A percentile compares a stretch with the other conserved stretches of the same genome.
Evolutionary conservation across 2,888 invertebrate species (phyloP).

Genomic region (Sinhomidia bicolor): DNA sequence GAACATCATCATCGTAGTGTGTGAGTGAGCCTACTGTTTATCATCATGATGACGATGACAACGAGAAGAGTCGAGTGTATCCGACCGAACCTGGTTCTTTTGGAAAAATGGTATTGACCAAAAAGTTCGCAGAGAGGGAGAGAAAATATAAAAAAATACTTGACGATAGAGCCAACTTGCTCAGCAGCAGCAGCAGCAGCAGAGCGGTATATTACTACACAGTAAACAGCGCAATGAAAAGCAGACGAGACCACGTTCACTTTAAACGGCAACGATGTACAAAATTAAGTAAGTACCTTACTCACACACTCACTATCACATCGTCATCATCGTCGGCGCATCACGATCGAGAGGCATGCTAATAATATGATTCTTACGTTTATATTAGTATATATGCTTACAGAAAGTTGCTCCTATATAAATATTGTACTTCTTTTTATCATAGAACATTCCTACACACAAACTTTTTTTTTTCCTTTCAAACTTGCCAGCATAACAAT

Average conservation of each 20-base stretch:
- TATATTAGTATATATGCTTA: not conserved
- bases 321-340: not conserved
- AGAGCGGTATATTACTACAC: not conserved
- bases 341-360: slow-evolving; percentile 25
- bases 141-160: not conserved
- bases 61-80: slow-evolving; percentile 43
- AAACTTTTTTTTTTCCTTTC: too few species aligned
- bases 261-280: slow-evolving; percentile 40
- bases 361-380: not conserved
- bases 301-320: not conserved
- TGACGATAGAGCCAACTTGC: not conserved
- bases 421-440: not conserved
- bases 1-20: not conserved
- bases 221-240: not conserved
- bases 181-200: not conserved
- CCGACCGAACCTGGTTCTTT: slow-evolving; percentile 56
- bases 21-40: not conserved
- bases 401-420: not conserved
- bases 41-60: slow-evolving; percentile 26
- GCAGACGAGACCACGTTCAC: slow-evolving; percentile 33
- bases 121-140: not conserved
- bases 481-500: not conserved
- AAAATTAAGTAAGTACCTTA: slow-evolving; percentile 19
- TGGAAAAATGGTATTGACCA: slow-evolving; percentile 50
- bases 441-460: not conserved